A percentile compares a stretch with the other conserved stretches of the same genome.
Conservation (phyloP, 2,113 vertebrate species). For the Eupsittula cactorum region DNA sequence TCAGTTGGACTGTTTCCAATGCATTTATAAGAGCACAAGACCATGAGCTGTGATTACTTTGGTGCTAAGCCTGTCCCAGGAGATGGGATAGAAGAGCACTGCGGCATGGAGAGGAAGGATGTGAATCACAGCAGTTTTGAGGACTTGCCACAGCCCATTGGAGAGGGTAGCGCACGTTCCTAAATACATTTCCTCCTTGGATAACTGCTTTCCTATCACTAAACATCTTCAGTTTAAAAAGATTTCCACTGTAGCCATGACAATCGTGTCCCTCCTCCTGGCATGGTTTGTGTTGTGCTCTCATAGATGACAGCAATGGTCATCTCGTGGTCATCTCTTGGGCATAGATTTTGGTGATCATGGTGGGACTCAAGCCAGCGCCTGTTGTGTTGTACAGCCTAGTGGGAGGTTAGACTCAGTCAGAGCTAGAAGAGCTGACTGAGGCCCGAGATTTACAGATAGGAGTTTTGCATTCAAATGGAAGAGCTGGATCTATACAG, state of each 20-base stretch:
- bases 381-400: neutral
- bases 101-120: neutral
- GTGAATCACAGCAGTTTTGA: neutral
- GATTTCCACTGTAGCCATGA: accelerated
- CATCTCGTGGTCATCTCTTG: neutral
- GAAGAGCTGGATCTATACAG: neutral
- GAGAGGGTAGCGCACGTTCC: accelerated
- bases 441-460: neutral
- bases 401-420: neutral
- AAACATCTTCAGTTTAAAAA: neutral
- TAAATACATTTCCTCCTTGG: neutral
- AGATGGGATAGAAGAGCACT: neutral
- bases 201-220: accelerated
- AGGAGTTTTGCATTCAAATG: neutral
- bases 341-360: neutral
- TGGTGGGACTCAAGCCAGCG: neutral
- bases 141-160: accelerated
- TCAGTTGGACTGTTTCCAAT: neutral
- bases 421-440: neutral
- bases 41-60: neutral
- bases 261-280: accelerated
- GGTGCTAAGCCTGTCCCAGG: neutral
- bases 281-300: neutral
- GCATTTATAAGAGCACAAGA: neutral
- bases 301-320: neutral